These are phyloP conservation scores for Eupithecia inturbata DNA, from an alignment of 2,888 invertebrate genomes.

Conservation along the genomic window DNA sequence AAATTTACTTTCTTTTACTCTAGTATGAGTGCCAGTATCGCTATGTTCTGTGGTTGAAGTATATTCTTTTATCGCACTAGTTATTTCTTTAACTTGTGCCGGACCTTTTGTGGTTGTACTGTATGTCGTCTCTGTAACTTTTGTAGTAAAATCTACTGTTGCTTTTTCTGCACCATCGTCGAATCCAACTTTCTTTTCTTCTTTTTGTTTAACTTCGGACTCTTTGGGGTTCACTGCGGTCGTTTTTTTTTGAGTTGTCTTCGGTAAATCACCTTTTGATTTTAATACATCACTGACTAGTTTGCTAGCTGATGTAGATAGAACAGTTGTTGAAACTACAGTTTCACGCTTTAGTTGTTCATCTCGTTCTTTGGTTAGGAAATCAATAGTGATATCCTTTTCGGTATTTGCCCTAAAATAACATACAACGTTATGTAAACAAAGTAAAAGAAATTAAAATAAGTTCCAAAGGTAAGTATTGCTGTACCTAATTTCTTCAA, in stretches of 20 bases:
- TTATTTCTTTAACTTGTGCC: conserved; percentile 50
- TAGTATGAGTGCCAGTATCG: conserved; percentile 48
- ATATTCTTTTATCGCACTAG: conserved; percentile 51
- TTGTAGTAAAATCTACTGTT: conserved; percentile 53
- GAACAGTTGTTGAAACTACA: conserved; percentile 26
- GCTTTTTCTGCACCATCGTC: conserved; percentile 41
- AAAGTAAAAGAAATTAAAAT: background rate
- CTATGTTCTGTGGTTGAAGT: conserved; percentile 49
- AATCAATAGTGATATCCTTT: conserved; percentile 64
- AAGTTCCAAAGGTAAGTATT: background rate
- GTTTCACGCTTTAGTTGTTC: conserved; percentile 70
- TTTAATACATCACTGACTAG: background rate
- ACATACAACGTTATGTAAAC: background rate
- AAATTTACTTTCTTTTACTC: conserved; percentile 61
- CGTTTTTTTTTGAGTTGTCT: background rate
- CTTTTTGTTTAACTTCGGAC: conserved; percentile 32
- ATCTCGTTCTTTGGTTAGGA: conserved; percentile 70
- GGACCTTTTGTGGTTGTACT: conserved; percentile 52
- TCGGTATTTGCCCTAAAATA: conserved; percentile 60
- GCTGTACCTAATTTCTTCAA: conserved; percentile 76
- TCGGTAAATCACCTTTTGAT: background rate
- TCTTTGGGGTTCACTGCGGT: background rate
- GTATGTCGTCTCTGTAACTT: conserved; percentile 58
- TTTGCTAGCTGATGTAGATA: conserved; percentile 2
- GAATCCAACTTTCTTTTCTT: conserved; percentile 44